Percentiles rank a stretch among this genome's conserved stretches.
These are phyloP conservation scores for Drosophila neocordata DNA, from an alignment of 1,140 invertebrate species.

Conservation along the genomic window DNA sequence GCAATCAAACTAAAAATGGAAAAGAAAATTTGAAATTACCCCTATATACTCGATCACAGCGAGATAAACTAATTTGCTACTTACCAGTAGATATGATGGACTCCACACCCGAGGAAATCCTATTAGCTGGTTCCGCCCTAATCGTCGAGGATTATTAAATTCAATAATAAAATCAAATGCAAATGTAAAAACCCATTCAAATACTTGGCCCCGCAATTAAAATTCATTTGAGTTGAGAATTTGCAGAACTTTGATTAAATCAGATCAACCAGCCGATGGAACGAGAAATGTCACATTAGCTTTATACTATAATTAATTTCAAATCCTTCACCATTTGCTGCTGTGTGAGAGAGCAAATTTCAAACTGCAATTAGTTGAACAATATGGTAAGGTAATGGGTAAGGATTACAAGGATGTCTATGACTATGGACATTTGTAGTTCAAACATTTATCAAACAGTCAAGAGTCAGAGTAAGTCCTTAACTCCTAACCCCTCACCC, in stretches of 20 bases:
- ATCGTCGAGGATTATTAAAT: constrained; percentile 71
- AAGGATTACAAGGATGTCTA: constrained; percentile 57
- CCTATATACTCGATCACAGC: constrained; percentile 58
- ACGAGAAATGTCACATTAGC: constrained; percentile 53
- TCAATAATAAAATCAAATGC: background rate
- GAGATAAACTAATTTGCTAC: constrained; percentile 68
- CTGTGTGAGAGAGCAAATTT: constrained; percentile 23
- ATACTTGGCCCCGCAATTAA: background rate
- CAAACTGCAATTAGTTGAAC: constrained; percentile 59
- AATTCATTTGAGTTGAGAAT: background rate
- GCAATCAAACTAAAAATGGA: constrained; percentile 16
- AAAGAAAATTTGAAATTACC: constrained; percentile 55
- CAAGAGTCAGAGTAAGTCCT: constrained; percentile 1
- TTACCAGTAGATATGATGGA: constrained; percentile 54
- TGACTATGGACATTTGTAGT: constrained; percentile 31
- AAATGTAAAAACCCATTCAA: background rate
- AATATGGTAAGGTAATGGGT: constrained; percentile 25
- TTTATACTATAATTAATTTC: constrained; percentile 75
- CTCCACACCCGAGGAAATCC: constrained; percentile 46
- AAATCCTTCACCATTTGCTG: constrained; percentile 58
- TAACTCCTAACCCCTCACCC: background rate
- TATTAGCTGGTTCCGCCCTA: constrained; percentile 74
- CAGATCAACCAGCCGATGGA: background rate
- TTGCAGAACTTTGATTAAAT: constrained; percentile 11
- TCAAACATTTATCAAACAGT: constrained; percentile 54